Percentiles rank a stretch among this genome's conserved stretches.
Conservation (phyloP, 2,797 vertebrate genomes). For the Tamandua tetradactyla region DNA sequence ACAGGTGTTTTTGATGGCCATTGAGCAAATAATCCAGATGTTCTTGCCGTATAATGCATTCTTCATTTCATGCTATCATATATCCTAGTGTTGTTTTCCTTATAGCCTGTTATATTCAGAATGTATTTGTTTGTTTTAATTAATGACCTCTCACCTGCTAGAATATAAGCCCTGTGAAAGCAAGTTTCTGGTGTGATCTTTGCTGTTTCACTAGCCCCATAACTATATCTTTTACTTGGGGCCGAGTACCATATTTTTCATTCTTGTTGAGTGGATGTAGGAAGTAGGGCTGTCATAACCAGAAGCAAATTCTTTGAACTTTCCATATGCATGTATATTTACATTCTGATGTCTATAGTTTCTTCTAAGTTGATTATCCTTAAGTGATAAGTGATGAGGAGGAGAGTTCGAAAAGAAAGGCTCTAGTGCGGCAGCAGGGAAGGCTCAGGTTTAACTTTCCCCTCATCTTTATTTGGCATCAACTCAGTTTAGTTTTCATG, state of each 20-base stretch:
- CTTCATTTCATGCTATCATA: neutral
- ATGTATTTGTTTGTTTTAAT: neutral
- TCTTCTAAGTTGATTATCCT: neutral
- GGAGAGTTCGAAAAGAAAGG: too few relatives aligned
- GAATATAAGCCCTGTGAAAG: neutral
- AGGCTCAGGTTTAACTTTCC: constrained; percentile 23
- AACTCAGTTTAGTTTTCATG: constrained; percentile 59
- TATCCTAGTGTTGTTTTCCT: neutral
- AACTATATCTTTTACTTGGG: neutral
- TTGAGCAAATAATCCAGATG: neutral
- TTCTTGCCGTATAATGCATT: neutral
- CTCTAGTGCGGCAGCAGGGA: neutral
- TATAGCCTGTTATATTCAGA: constrained; percentile 3
- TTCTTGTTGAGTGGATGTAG: neutral
- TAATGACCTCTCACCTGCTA: neutral
- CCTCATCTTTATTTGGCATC: neutral
- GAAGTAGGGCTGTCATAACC: neutral
- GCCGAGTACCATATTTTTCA: neutral
- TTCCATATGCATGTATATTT: neutral
- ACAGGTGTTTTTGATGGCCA: neutral
- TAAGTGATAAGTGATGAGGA: neutral
- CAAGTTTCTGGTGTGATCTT: neutral
- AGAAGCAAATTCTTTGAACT: neutral
- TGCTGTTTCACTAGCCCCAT: neutral
- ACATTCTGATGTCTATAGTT: neutral